These are phyloP conservation scores for Porites australiensis DNA, from an alignment of 64 coral and sea anemone species.

Conservation along the genomic window DNA sequence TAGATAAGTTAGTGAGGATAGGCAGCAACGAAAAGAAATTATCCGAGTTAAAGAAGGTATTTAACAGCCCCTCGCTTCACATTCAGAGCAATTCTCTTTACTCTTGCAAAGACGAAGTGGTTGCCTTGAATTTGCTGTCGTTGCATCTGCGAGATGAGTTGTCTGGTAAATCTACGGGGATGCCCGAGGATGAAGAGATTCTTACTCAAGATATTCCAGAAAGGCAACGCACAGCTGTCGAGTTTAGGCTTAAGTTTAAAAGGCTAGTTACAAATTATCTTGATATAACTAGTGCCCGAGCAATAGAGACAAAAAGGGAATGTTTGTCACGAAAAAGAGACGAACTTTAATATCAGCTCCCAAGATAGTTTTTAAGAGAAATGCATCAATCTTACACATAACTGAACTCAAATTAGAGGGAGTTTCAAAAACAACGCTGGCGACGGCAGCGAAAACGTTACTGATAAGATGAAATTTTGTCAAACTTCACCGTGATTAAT, in stretches of 20 bases:
- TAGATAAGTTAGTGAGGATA: constrained; percentile 24
- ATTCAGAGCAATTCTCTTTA: constrained; percentile 11
- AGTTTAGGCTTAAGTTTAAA: constrained; percentile 65
- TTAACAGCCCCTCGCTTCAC: constrained; percentile 55
- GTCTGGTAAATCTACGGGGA: constrained; percentile 44
- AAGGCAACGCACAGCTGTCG: constrained; percentile 35
- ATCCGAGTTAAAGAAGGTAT: constrained; percentile 37
- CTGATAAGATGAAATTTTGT: too few species aligned
- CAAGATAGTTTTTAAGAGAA: too few species aligned
- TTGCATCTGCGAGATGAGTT: constrained; percentile 62
- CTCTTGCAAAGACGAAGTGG: constrained; percentile 80
- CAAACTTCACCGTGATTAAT: too few species aligned
- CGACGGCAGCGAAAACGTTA: too few species aligned
- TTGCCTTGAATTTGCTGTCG: constrained; percentile 64
- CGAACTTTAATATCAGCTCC: constrained; percentile 36
- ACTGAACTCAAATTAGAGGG: too few species aligned
- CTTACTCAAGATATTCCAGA: background rate
- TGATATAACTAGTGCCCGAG: constrained; percentile 60
- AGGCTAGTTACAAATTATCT: constrained; percentile 61
- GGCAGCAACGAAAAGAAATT: constrained; percentile 37
- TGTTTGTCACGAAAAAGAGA: constrained; percentile 54
- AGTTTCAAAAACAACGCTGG: too few species aligned
- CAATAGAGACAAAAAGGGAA: constrained; percentile 67
- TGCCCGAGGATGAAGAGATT: constrained; percentile 67
- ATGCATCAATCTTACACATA: too few species aligned